Evolutionary conservation across 2,113 vertebrate species (phyloP).

Genomic region (Boleophthalmus pectinirostris): DNA sequence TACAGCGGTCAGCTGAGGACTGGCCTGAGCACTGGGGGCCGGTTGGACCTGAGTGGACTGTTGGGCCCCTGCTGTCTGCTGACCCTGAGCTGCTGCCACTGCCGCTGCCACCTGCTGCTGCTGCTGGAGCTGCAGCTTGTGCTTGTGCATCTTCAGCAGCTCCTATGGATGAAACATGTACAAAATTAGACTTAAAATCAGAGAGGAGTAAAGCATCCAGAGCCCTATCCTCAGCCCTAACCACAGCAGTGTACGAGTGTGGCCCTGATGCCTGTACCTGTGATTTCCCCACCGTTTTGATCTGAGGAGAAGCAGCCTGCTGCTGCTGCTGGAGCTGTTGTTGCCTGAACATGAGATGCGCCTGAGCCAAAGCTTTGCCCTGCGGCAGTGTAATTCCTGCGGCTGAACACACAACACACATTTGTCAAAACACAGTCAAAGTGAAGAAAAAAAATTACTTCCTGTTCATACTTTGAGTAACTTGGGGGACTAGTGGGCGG

Average conservation of each 20-base stretch:
- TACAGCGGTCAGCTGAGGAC: conserved; percentile 87
- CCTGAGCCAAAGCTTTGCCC: conserved; percentile 81
- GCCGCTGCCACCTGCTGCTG: conserved; percentile 73
- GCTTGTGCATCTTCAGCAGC: conserved; percentile 79
- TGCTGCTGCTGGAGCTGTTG: conserved; percentile 83
- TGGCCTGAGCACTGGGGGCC: conserved; percentile 80
- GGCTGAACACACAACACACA: conserved; percentile 43
- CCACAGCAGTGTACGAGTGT: not conserved
- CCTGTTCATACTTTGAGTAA: conserved; percentile 77
- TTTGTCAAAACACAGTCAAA: not conserved
- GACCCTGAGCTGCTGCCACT: conserved; percentile 79
- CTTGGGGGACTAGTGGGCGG: conserved; percentile 83
- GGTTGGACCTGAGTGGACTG: conserved; percentile 81
- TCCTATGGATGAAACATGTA: conserved; percentile 74
- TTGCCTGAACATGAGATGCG: conserved; percentile 86
- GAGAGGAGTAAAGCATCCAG: too few species aligned
- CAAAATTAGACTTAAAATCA: not conserved
- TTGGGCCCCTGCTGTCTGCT: conserved; percentile 78
- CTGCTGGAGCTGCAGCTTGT: conserved; percentile 71
- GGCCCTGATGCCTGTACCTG: conserved; percentile 67
- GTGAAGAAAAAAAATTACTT: not conserved
- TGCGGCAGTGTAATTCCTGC: conserved; percentile 81
- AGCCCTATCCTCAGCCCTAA: not conserved
- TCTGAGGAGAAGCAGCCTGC: conserved; percentile 80
- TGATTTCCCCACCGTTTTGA: conserved; percentile 83